Base-by-base conservation (phyloP, 2,797 vertebrate genomes). In the Dendrocincla fuliginosa region DNA sequence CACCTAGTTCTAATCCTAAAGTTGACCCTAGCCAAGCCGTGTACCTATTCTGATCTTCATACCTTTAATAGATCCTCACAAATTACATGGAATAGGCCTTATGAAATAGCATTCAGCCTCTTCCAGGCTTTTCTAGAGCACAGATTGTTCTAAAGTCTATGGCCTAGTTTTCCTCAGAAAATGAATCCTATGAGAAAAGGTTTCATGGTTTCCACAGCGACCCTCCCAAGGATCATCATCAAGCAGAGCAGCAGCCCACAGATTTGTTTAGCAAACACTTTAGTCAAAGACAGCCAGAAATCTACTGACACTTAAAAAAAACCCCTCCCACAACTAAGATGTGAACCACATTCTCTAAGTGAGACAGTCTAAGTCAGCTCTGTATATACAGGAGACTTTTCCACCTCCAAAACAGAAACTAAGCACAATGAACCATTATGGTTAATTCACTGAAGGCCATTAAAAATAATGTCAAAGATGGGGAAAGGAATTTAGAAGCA, bases 181-280 rank as follows among this genome's bases (percentile, higher is more conserved):
- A 86, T 47, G 73, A 96, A 88, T 89, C 87, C 89, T 96, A 87
- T 52, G 89, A 89, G 90, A 90, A 93, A 92, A 96, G 64, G 41
- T 91, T 94, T 95, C 84, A 89, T 33, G 85, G 96, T 97, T 97
- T 97, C 97, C 97, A 98, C 79, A 95, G 97, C 68, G 96, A 98
- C 94, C 61, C 86, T 97, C 76, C 80, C 0, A n/a, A 95, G 84
- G 61, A 89, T 87, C 44, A 46, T 46, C 30, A 82, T 90, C 93
- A 96, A 96, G 94, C 84, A 95, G 80, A 79, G 44, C 71, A 77
- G 89, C 80, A 87, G 84, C 90, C 85, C 92, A 75, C 93, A 81
- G 81, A 70, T 76, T 82, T 92, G 74, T 95, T 97, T 85, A 90
- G 84, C 30, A 52, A 35, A 89, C 71, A 84, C 37, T 84, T 68